Base-by-base conservation (phyloP, 2,888 invertebrate genomes). In the Clistopyga incitator region DNA sequence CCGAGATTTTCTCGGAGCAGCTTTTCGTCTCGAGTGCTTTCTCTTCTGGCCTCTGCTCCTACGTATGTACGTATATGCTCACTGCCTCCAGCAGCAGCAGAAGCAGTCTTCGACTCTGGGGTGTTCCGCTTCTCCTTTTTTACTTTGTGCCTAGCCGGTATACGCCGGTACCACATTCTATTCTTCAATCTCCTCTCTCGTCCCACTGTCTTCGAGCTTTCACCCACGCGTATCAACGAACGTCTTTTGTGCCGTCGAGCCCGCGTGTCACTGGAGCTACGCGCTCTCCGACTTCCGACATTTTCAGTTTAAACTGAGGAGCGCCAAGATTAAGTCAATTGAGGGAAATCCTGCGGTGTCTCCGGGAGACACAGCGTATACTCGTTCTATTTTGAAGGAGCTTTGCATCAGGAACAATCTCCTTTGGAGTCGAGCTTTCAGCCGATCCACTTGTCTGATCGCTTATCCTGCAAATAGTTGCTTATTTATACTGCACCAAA, bases 1-100 rank as follows among this genome's bases (percentile, higher is more conserved):
- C 82, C 86, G 76, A 85, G 81, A 82, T 88, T 85, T 83, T 64
- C 68, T 79, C 38, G 18, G 56, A 25, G 20, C 50, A 47, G 23
- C 54, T 76, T 75, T 56, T 79, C 29, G 68, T 72, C 67, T 67
- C 45, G 42, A 25, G 71, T 78, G 78, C 78, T 68, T 52, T 81
- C 77, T 61, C 64, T 64, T 11, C 64, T 20, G 64, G 38, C 38
- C 18, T 64, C 38, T 38, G 18, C 38, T 8, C 64, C 18, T 64
- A 18, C 11, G 18, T 38, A 18, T 10, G 34, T 38, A 18, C 38
- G 18, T 42, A 38, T 64, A 18, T 20, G 38, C 38, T 64, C 11
- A 38, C 38, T 64, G 20, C 64, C 34, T 38, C 11, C 34, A 61
- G 34, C 38, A 34, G 34, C 59, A 34, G 59, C n/a, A 15, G 61